Evolutionary conservation across 2,113 vertebrate species (phyloP).

Genomic region (Microcebus ravelobensis): DNA sequence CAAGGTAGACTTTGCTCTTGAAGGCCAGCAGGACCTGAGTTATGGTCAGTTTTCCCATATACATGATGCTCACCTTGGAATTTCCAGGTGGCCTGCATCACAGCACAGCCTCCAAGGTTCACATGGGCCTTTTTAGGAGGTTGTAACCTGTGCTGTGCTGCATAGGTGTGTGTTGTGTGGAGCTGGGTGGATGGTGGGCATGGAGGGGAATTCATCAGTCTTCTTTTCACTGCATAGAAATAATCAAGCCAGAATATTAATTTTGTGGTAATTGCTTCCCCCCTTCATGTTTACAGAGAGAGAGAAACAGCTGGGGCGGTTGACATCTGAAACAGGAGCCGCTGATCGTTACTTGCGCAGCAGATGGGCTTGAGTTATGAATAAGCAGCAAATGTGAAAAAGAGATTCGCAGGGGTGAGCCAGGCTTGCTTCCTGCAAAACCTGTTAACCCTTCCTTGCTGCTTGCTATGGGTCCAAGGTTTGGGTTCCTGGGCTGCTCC

Average conservation of each 20-base stretch:
- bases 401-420: conserved; percentile 71
- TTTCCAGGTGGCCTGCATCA: not conserved
- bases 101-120: not conserved
- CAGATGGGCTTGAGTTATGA: conserved; percentile 80
- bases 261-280: conserved; percentile 42
- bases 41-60: not conserved
- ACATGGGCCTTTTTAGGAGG: not conserved
- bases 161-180: not conserved
- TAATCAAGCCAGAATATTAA: conserved; percentile 63
- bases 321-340: conserved; percentile 84
- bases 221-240: not conserved
- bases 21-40: not conserved
- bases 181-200: not conserved
- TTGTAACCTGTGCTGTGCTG: not conserved
- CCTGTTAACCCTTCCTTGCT: conserved; percentile 72
- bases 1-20: not conserved
- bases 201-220: not conserved
- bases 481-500: not conserved
- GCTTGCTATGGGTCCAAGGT: not conserved
- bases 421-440: conserved; percentile 50
- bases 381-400: conserved; percentile 74
- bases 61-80: not conserved
- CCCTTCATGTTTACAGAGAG: conserved; percentile 61
- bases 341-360: conserved; percentile 65
- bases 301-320: conserved; percentile 78